A percentile compares a stretch with the other conserved stretches of the same genome.
Evolutionary conservation across 1,140 invertebrate genomes (phyloP).

Genomic region (Trichoplusia ni): DNA sequence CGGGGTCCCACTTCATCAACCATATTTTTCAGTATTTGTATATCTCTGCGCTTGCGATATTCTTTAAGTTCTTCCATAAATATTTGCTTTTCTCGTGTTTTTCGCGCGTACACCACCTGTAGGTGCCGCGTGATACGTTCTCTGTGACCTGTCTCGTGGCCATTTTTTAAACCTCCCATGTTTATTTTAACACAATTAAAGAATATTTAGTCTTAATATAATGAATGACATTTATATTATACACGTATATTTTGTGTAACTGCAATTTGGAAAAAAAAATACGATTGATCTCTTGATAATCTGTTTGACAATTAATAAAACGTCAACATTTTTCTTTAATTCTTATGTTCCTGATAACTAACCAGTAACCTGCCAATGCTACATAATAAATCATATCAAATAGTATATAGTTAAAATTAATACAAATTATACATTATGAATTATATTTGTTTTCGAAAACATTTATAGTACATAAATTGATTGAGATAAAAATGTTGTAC

Average conservation of each 20-base stretch:
- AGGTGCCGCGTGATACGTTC: conserved; percentile 45
- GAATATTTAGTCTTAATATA: conserved; percentile 21
- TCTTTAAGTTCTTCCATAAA: conserved; percentile 71
- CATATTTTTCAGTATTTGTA: conserved; percentile 44
- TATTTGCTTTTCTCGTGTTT: conserved; percentile 58
- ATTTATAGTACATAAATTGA: too few relatives aligned
- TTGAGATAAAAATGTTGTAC: too few relatives aligned
- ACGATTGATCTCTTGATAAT: not conserved
- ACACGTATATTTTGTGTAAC: conserved; percentile 27
- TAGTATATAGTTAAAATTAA: too few relatives aligned
- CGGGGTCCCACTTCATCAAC: conserved; percentile 57
- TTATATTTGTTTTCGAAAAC: too few relatives aligned
- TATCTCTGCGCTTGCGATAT: conserved; percentile 47
- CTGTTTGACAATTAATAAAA: conserved; percentile 3
- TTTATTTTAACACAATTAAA: conserved; percentile 34
- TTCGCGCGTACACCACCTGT: conserved; percentile 54
- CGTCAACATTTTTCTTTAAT: not conserved
- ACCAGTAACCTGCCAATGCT: too few relatives aligned
- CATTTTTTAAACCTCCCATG: too few relatives aligned
- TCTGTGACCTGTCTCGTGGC: conserved; percentile 48
- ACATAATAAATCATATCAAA: too few relatives aligned
- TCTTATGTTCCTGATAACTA: too few relatives aligned
- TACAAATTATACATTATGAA: too few relatives aligned
- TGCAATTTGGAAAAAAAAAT: conserved; percentile 63
- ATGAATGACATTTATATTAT: not conserved